phyloP scores from a whole-genome alignment of 2,888 invertebrate species.

The Drosophila hamatofila region DNA sequence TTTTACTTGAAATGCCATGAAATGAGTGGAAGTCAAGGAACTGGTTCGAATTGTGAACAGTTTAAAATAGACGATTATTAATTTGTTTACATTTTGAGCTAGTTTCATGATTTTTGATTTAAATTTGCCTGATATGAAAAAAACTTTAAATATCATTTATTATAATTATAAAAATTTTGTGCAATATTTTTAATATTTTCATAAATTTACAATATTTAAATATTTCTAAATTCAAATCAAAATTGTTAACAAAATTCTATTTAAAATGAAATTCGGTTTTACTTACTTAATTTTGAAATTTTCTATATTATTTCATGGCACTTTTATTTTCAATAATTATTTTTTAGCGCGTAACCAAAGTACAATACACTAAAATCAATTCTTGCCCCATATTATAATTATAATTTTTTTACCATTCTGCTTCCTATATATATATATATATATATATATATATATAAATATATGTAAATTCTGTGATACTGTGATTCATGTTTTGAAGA shows the following conservation, averaged over 20 bases:
- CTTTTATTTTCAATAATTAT: conserved; percentile 9
- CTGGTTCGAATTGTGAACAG: not conserved
- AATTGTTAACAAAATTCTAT: too few relatives aligned
- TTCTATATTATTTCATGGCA: conserved; percentile 22
- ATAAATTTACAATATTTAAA: not conserved
- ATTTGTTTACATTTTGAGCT: not conserved
- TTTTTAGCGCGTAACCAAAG: conserved; percentile 58
- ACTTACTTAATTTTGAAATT: not conserved
- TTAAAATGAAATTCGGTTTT: not conserved
- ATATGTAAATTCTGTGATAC: conserved; percentile 57
- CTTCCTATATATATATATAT: conserved; percentile 1
- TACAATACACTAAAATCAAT: conserved; percentile 50
- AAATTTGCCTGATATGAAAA: not conserved
- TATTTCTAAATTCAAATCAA: not conserved
- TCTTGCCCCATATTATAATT: conserved; percentile 46
- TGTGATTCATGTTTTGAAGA: conserved; percentile 41
- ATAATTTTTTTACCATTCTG: conserved; percentile 7
- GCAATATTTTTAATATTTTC: conserved; percentile 1
- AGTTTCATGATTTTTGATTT: not conserved
- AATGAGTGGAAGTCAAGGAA: conserved; percentile 15
- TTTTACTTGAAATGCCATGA: conserved; percentile 29
- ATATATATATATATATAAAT: not conserved
- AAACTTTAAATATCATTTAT: not conserved
- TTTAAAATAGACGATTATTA: too few relatives aligned
- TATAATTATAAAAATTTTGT: not conserved